A percentile compares a stretch with the other conserved stretches of the same genome.
Conservation (phyloP, 2,113 vertebrate genomes). For the Ochotona princeps region DNA sequence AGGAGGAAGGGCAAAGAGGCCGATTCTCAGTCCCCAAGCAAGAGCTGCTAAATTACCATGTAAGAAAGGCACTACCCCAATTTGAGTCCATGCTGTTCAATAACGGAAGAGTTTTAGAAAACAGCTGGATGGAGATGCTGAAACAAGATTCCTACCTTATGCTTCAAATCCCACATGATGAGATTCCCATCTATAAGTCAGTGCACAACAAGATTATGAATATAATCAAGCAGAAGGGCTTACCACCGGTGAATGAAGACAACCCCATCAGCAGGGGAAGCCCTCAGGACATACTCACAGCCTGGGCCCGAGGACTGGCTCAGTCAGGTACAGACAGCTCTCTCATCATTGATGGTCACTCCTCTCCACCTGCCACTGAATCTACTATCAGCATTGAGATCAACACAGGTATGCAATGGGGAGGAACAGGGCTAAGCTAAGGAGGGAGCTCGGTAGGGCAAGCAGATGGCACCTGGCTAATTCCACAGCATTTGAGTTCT, state of each 20-base stretch:
- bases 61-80: constrained; percentile 79
- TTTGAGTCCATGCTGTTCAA: constrained; percentile 72
- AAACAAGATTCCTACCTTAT: constrained; percentile 76
- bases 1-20: neutral
- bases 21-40: constrained; percentile 58
- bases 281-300: constrained; percentile 83
- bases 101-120: neutral
- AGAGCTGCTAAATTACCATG: constrained; percentile 82
- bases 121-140: constrained; percentile 52
- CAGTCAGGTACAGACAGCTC: constrained; percentile 82
- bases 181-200: constrained; percentile 78
- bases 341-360: neutral
- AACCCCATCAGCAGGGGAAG: constrained; percentile 73
- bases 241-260: constrained; percentile 80
- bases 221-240: constrained; percentile 76
- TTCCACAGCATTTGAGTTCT: neutral
- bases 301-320: constrained; percentile 79
- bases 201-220: constrained; percentile 79
- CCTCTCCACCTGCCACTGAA: neutral
- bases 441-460: neutral
- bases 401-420: neutral
- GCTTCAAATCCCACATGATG: constrained; percentile 78
- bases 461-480: too few relatives aligned
- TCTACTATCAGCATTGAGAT: neutral
- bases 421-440: too few relatives aligned